Evolutionary conservation across 2,113 vertebrate genomes (phyloP).

Genomic region (Microcebus murinus): DNA sequence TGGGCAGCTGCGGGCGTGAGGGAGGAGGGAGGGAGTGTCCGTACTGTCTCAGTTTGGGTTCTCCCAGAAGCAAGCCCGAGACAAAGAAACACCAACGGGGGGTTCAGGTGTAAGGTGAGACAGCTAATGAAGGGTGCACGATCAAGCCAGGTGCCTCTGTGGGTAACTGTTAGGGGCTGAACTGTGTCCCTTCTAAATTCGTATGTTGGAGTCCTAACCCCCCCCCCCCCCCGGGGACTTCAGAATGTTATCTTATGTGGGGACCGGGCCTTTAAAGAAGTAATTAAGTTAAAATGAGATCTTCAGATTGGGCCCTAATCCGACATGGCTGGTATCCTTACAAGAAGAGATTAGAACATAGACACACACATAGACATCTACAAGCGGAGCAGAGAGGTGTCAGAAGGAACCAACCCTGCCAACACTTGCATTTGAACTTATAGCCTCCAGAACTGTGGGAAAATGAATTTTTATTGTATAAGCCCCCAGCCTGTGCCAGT

Average conservation of each 20-base stretch:
- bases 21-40: background rate
- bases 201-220: background rate
- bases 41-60: background rate
- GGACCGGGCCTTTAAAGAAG: background rate
- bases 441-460: background rate
- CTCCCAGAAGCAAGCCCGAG: conserved; percentile 13
- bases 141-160: background rate
- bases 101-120: background rate
- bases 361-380: background rate
- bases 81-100: background rate
- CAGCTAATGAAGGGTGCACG: background rate
- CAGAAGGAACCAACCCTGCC: background rate
- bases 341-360: background rate
- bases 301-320: background rate
- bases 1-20: background rate
- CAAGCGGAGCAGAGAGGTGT: background rate
- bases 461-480: background rate
- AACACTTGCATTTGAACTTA: background rate
- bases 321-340: background rate
- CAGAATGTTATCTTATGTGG: background rate
- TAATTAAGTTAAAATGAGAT: conserved; percentile 22
- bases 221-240: background rate
- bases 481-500: background rate
- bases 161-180: background rate
- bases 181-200: background rate